A percentile compares a stretch with the other conserved stretches of the same genome.
Evolutionary conservation across 1,140 invertebrate species (phyloP).

Genomic region (Drosophila nikananu): DNA sequence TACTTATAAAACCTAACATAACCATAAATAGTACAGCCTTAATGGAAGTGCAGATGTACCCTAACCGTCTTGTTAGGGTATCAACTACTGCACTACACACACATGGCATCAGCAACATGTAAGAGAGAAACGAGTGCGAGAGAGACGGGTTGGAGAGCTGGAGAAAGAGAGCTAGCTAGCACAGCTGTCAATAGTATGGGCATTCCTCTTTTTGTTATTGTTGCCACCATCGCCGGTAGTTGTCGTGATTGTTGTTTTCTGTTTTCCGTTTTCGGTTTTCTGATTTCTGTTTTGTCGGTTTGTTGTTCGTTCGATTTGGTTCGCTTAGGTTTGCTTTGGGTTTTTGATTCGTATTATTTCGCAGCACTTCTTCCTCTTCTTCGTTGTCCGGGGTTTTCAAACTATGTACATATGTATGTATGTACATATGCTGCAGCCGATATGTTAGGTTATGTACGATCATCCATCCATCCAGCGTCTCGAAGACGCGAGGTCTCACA

Average conservation of each 20-base stretch:
- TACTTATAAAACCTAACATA: neutral
- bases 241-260: conserved; percentile 45
- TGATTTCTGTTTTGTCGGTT: conserved; percentile 24
- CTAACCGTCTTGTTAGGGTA: conserved; percentile 11
- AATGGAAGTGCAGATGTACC: too few species aligned
- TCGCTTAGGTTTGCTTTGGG: conserved; percentile 19
- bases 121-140: conserved; percentile 16
- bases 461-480: conserved; percentile 37
- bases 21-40: neutral
- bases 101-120: conserved; percentile 58
- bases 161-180: conserved; percentile 31
- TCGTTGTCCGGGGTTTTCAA: conserved; percentile 18
- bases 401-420: conserved; percentile 25
- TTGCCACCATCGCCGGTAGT: conserved; percentile 53
- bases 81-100: conserved; percentile 51
- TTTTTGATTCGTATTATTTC: conserved; percentile 15
- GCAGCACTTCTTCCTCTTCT: conserved; percentile 13
- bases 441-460: conserved; percentile 20
- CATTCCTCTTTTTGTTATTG: conserved; percentile 50
- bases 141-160: neutral
- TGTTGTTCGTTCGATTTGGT: conserved; percentile 13
- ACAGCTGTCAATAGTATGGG: conserved; percentile 68
- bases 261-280: conserved; percentile 5
- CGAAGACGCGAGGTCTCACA: conserved; percentile 33
- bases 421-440: conserved; percentile 49